These are phyloP conservation scores for Coccyzus lansbergi DNA, from an alignment of 2,797 vertebrate species.

Conservation along the genomic window DNA sequence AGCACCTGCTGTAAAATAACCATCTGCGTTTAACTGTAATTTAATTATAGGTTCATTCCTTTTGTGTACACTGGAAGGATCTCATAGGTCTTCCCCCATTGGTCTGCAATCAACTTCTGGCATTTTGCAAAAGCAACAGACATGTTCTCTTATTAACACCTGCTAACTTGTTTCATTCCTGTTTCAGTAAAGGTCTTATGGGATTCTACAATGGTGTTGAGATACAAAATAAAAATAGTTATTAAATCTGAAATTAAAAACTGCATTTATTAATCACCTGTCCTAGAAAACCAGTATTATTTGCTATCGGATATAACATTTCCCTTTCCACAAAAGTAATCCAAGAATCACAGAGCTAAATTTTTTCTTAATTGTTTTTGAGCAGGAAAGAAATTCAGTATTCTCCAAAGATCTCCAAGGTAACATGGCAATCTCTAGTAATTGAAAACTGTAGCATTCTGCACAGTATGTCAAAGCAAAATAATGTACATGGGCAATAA, in stretches of 20 bases:
- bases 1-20: constrained; percentile 80
- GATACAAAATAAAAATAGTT: constrained; percentile 60
- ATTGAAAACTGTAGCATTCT: background rate
- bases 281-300: background rate
- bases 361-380: background rate
- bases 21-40: constrained; percentile 83
- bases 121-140: constrained; percentile 73
- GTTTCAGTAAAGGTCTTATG: constrained; percentile 56
- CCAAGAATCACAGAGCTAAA: background rate
- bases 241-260: constrained; percentile 57
- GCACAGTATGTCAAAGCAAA: constrained; percentile 28
- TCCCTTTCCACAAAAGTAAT: background rate
- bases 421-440: background rate
- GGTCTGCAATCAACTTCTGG: constrained; percentile 74
- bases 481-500: constrained; percentile 1
- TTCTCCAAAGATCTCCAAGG: constrained; percentile 5
- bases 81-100: constrained; percentile 72
- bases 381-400: background rate
- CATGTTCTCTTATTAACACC: constrained; percentile 69
- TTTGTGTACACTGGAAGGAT: constrained; percentile 74
- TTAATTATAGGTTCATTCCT: constrained; percentile 81
- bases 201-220: constrained; percentile 48
- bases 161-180: constrained; percentile 59
- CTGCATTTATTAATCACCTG: constrained; percentile 62
- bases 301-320: background rate